Evolutionary conservation across 2,888 invertebrate genomes (phyloP).

Genomic region (Noctua comes): DNA sequence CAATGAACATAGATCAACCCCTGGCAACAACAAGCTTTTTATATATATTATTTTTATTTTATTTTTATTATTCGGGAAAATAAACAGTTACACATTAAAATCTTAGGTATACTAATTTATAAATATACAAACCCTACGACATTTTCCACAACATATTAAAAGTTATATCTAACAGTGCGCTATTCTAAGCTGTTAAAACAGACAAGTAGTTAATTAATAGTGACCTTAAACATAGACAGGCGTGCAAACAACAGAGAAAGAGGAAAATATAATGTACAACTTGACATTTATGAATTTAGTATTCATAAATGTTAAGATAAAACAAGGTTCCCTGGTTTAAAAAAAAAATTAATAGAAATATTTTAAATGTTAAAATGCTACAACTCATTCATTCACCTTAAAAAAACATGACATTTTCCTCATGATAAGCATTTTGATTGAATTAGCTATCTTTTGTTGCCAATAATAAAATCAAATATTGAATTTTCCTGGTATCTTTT

Average conservation of each 20-base stretch:
- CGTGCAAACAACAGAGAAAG: no score
- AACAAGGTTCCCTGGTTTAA: background rate
- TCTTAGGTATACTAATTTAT: no score
- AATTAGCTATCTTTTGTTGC: slow-evolving; percentile 19
- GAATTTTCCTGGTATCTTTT: slow-evolving; percentile 15
- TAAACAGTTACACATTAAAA: no score
- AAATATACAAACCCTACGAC: no score
- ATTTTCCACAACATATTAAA: no score
- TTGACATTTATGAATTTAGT: background rate
- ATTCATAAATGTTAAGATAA: no score
- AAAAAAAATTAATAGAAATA: background rate
- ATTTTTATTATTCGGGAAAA: no score
- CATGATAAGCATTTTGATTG: slow-evolving; percentile 38
- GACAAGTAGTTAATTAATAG: no score
- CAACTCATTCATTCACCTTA: background rate
- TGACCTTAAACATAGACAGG: no score
- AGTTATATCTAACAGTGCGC: no score
- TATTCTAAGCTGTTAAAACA: no score
- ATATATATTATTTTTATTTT: no score
- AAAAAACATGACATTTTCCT: background rate
- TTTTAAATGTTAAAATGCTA: background rate
- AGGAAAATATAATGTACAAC: background rate
- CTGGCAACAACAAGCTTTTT: background rate
- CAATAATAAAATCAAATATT: slow-evolving; percentile 13
- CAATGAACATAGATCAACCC: background rate